Conservation (phyloP, 2,113 vertebrate genomes). For the Anoplopoma fimbria region DNA sequence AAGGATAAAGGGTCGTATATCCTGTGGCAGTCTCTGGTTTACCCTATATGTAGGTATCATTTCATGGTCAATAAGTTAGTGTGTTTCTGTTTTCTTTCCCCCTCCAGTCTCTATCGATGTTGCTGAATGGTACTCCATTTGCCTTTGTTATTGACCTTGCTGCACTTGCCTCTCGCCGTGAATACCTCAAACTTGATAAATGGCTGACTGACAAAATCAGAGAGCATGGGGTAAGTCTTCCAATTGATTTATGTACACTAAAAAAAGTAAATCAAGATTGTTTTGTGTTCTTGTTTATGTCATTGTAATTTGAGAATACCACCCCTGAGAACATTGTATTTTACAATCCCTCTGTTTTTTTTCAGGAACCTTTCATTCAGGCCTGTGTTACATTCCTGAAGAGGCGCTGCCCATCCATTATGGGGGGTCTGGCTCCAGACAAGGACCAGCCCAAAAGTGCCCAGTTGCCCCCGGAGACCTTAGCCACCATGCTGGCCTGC, state of each 20-base stretch:
- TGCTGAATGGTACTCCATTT: conserved; percentile 99
- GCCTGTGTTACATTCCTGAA: conserved; percentile 99
- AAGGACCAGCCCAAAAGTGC: conserved; percentile 99
- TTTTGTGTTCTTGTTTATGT: neutral
- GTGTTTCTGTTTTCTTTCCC: conserved; percentile 51
- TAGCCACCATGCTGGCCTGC: conserved; percentile 97
- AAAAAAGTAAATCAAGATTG: neutral
- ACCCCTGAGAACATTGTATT: neutral
- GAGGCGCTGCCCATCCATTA: conserved; percentile 97
- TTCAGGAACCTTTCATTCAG: conserved; percentile 97
- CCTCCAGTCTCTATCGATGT: conserved; percentile 97
- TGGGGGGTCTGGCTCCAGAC: conserved; percentile 96
- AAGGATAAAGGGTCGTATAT: neutral
- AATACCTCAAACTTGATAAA: conserved; percentile 99
- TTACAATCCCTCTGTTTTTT: conserved; percentile 2
- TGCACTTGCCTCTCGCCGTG: conserved; percentile 99
- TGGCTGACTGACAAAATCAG: conserved; percentile 99
- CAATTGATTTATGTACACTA: neutral
- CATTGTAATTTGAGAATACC: neutral
- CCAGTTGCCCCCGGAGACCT: conserved; percentile 97
- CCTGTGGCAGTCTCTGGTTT: neutral
- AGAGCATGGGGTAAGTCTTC: conserved; percentile 93
- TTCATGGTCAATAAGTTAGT: neutral
- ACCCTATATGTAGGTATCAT: neutral
- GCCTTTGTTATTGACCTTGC: conserved; percentile 99